Base-by-base conservation (phyloP, 1,140 invertebrate species). In the Ladona fulva region DNA sequence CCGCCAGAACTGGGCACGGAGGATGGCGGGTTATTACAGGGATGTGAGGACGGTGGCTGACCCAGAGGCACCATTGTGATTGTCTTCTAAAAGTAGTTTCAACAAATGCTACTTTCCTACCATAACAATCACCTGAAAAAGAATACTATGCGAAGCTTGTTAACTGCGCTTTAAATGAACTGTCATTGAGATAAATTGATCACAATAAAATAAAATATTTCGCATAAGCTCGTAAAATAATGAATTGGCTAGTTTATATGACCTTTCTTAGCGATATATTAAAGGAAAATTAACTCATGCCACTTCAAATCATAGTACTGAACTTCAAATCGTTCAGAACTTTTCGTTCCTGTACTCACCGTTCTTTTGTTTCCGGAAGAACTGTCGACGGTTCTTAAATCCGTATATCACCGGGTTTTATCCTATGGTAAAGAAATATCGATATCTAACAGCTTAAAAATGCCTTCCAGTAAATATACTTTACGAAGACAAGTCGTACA, bases 51-150 rank as follows among this genome's bases (percentile, higher is more conserved):
- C 74, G 79, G 80, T 16, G 77, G 76, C 16, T 78, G 80, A 12
- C 80, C 80, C 14, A 80, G 77, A 74, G 80, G 80, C 19, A 80
- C 80, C 80, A 80, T 80, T 24, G 52, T 66, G 52, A 66, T 37
- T 8, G 29, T 37, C 29, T 37, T 37, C 29, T 8, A 37, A 37
- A 5, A 5, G 1, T 3, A 66, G 12, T 6, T 12, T 19, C 52
- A 6, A 66, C 52, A 22, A 66, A 66, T 66, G 3, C 12, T 66
- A 22, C 52, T 66, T 5, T 37, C 29, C 29, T 37, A 37, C 29
- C 29, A 37, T 37, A 37, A 37, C 29, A 37, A 37, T 37, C 29
- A 37, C 52, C 52, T 66, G 12, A 12, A 66, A 66, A 3, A 22
- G 12, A 22, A 66, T 6, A 66, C 14, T 5, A 19, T 66, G 5